Evolutionary conservation across 2,113 vertebrate genomes (phyloP).

Genomic region (Paralichthys olivaceus): DNA sequence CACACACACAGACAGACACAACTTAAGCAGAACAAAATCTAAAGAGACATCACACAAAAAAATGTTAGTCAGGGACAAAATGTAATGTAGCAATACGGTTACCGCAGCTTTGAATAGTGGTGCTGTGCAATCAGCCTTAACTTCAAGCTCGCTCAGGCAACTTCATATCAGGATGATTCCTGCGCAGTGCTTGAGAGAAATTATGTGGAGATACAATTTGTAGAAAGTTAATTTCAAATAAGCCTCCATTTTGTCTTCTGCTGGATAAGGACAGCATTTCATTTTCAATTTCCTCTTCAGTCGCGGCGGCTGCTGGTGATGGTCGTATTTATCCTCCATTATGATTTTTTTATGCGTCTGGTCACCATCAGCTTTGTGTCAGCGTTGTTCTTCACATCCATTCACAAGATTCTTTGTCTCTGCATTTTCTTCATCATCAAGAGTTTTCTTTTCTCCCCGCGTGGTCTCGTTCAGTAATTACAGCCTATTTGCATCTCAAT

Average conservation of each 20-base stretch:
- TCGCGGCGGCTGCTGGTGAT: not conserved
- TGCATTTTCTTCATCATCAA: not conserved
- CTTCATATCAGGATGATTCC: constrained; percentile 62
- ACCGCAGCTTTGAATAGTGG: constrained; percentile 38
- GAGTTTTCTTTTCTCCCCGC: not conserved
- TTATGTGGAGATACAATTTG: constrained; percentile 33
- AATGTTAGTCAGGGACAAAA: constrained; percentile 61
- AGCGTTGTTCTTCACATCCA: not conserved
- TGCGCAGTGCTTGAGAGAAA: constrained; percentile 69
- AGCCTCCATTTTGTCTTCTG: constrained; percentile 24
- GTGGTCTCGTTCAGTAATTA: not conserved
- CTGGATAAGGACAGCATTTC: constrained; percentile 15
- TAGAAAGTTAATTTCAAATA: constrained; percentile 23
- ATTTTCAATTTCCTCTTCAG: constrained; percentile 27
- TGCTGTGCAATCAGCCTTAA: constrained; percentile 23
- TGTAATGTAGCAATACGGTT: constrained; percentile 44
- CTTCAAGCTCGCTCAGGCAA: constrained; percentile 33
- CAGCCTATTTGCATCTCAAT: constrained; percentile 10
- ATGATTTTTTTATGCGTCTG: constrained; percentile 4
- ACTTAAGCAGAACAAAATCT: constrained; percentile 29
- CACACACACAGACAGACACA: constrained; percentile 50
- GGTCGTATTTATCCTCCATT: not conserved
- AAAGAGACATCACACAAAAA: constrained; percentile 36
- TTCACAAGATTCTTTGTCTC: not conserved
- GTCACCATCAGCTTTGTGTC: not conserved